These are phyloP conservation scores for Adineta ricciae DNA, from an alignment of 2,888 invertebrate genomes.

Conservation along the genomic window DNA sequence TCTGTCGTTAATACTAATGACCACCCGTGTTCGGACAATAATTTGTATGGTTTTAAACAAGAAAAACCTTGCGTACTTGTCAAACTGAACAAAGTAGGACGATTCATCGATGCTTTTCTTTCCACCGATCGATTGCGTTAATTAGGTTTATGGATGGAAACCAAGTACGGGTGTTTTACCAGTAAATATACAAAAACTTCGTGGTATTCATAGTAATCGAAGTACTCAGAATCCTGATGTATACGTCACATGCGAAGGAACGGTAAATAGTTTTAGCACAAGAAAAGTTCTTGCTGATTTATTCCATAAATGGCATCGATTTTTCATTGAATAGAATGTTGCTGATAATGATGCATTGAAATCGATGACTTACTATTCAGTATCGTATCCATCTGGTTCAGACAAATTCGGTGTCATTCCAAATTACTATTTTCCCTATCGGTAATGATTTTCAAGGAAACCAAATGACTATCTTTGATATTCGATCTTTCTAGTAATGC, in stretches of 20 bases:
- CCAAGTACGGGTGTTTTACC: not conserved
- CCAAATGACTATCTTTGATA: not conserved
- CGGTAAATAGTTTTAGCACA: not conserved
- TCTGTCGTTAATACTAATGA: not conserved
- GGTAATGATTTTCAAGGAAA: not conserved
- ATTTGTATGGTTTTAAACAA: not conserved
- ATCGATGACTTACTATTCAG: not conserved
- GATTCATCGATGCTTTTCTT: not conserved
- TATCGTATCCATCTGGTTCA: not conserved
- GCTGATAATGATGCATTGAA: not conserved
- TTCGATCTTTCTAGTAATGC: constrained; percentile 17
- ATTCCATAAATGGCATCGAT: too few species aligned
- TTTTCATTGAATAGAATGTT: not conserved
- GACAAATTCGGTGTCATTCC: not conserved
- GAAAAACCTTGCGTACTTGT: not conserved
- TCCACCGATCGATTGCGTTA: too few species aligned
- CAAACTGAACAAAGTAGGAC: not conserved
- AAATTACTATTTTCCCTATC: not conserved
- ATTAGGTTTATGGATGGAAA: constrained; percentile 2
- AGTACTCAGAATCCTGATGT: not conserved
- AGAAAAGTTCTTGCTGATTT: too few species aligned
- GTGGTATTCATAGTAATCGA: not conserved
- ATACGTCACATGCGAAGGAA: not conserved
- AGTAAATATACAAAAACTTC: not conserved
- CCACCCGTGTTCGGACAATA: not conserved